These are phyloP conservation scores for Euplagia quadripunctaria DNA, from an alignment of 2,888 invertebrate genomes.

Conservation along the genomic window DNA sequence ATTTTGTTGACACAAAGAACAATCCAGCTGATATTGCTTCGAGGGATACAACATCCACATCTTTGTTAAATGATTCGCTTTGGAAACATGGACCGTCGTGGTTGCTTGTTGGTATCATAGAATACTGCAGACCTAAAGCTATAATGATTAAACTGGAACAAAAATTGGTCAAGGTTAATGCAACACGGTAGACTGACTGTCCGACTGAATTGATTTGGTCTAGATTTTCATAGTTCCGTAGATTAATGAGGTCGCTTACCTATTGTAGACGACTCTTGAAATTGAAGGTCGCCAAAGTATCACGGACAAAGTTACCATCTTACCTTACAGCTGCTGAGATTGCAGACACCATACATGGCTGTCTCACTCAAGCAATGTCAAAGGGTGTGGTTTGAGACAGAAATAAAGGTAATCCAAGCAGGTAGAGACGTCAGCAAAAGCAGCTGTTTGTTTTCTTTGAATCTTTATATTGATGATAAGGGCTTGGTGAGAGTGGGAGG, in stretches of 20 bases:
- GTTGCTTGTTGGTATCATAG: neutral
- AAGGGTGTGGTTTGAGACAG: no score
- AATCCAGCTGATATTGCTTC: slow-evolving; percentile 5
- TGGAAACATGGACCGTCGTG: slow-evolving; percentile 5
- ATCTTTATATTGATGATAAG: no score
- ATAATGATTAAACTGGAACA: neutral
- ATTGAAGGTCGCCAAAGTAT: no score
- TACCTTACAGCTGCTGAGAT: no score
- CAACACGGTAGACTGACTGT: neutral
- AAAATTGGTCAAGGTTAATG: neutral
- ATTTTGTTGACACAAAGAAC: neutral
- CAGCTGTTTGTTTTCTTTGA: no score
- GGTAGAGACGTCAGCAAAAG: no score
- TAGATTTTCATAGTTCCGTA: neutral
- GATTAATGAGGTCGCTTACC: neutral
- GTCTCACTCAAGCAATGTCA: no score
- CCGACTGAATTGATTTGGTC: neutral
- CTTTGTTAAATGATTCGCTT: neutral
- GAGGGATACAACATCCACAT: neutral
- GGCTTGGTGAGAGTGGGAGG: no score
- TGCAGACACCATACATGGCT: no score
- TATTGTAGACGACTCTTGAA: no score
- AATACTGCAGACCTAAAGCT: slow-evolving; percentile 1
- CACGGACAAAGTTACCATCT: no score
- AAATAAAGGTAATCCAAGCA: no score